Conservation (phyloP, 2,888 invertebrate genomes). For the Nasonovia ribisnigri region DNA sequence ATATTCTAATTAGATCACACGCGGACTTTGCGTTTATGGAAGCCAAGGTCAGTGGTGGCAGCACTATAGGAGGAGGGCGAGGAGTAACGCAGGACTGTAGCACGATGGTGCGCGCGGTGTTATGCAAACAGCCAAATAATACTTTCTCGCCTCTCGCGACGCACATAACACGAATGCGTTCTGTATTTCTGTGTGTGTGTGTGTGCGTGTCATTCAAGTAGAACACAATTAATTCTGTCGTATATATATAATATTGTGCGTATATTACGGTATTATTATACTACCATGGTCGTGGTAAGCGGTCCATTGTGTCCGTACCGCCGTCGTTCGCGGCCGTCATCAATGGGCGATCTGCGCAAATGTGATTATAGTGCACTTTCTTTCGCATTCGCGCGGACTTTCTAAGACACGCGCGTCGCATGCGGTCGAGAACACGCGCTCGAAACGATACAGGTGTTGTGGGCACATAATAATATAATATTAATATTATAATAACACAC, state of each 20-base stretch:
- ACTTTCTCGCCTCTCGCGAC: conserved; percentile 38
- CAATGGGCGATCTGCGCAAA: conserved; percentile 23
- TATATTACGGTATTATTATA: neutral
- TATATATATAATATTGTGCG: neutral
- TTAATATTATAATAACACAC: neutral
- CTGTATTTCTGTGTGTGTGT: neutral
- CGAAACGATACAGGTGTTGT: neutral
- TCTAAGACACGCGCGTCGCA: conserved; percentile 16
- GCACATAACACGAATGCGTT: neutral
- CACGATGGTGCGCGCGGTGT: neutral
- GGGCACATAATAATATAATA: neutral
- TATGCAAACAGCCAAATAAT: conserved; percentile 56
- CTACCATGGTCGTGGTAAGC: conserved; percentile 50
- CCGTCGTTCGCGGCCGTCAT: neutral
- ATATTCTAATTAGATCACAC: conserved; percentile 58
- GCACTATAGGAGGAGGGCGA: neutral
- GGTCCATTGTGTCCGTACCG: conserved; percentile 33
- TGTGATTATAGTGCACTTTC: conserved; percentile 22
- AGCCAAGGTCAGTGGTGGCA: conserved; percentile 48
- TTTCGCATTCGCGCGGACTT: conserved; percentile 25
- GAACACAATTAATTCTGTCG: neutral
- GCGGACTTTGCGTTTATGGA: neutral
- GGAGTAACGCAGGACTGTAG: neutral
- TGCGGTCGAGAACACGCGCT: neutral
- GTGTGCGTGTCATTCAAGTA: neutral